Evolutionary conservation across 2,888 invertebrate genomes (phyloP).

Genomic region (Conomelus anceps): DNA sequence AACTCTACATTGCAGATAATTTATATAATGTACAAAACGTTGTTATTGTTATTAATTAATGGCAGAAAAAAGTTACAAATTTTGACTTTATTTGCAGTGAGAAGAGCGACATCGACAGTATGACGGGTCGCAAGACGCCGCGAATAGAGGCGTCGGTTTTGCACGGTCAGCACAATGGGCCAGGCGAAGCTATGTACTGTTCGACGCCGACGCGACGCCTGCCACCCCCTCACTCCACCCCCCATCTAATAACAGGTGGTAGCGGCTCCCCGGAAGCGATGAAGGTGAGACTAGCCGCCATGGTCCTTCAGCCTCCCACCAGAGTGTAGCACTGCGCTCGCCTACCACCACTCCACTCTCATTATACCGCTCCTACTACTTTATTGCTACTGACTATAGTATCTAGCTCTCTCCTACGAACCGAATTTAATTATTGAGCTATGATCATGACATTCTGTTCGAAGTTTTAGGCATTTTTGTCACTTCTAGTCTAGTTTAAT

Average conservation of each 20-base stretch:
- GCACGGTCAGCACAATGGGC: conserved; percentile 7
- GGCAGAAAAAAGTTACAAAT: conserved; percentile 6
- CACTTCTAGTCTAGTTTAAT: no score
- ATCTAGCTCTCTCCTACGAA: neutral
- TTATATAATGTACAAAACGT: neutral
- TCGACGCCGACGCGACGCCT: conserved; percentile 44
- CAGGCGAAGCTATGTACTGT: conserved; percentile 65
- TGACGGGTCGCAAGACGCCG: conserved; percentile 33
- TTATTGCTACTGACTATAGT: neutral
- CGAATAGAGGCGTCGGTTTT: conserved; percentile 17
- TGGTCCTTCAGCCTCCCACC: conserved; percentile 83
- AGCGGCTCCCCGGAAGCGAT: conserved; percentile 66
- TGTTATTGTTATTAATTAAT: conserved; percentile 8
- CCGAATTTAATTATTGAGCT: neutral
- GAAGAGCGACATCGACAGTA: conserved; percentile 42
- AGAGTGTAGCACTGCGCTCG: conserved; percentile 54
- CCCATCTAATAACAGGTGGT: conserved; percentile 43
- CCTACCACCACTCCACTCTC: conserved; percentile 16
- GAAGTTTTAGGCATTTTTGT: neutral
- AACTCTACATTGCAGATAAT: neutral
- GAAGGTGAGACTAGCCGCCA: conserved; percentile 85
- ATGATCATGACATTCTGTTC: neutral
- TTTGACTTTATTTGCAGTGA: conserved; percentile 38
- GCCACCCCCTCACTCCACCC: conserved; percentile 30
- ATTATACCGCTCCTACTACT: neutral